These are phyloP conservation scores for Dryocosmus kuriphilus DNA, from an alignment of 2,888 invertebrate genomes.

Conservation along the genomic window DNA sequence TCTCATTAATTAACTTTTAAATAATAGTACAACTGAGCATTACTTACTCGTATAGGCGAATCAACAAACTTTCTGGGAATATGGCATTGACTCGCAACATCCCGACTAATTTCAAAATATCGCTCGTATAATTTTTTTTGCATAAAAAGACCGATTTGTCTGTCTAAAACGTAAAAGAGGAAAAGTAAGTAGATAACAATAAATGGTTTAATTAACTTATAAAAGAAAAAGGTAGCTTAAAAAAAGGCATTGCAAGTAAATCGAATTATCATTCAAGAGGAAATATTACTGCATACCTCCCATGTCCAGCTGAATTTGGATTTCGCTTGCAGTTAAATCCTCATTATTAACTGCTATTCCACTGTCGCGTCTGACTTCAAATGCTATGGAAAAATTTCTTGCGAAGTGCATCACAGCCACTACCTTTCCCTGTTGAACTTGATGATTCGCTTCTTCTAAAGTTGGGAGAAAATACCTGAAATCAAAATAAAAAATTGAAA, in stretches of 20 bases:
- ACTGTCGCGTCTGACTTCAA: constrained; percentile 81
- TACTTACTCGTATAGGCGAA: constrained; percentile 80
- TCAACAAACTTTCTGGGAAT: constrained; percentile 80
- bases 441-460: constrained; percentile 79
- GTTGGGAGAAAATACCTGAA: constrained; percentile 80
- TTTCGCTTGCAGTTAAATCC: constrained; percentile 78
- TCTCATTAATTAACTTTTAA: not conserved
- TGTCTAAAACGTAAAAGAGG: constrained; percentile 81
- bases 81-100: constrained; percentile 83
- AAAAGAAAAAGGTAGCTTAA: not conserved
- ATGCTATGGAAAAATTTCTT: constrained; percentile 85
- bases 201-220: not conserved
- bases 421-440: constrained; percentile 80
- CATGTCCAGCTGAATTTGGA: constrained; percentile 87
- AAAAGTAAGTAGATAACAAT: constrained; percentile 54
- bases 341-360: constrained; percentile 69
- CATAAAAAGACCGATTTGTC: constrained; percentile 88
- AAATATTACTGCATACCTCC: constrained; percentile 79
- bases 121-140: constrained; percentile 84
- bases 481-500: constrained; percentile 42
- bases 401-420: constrained; percentile 85
- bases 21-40: not conserved
- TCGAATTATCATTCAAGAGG: not conserved
- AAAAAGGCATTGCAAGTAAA: not conserved
- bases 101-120: constrained; percentile 84